Evolutionary conservation across 2,113 vertebrate species (phyloP).

Genomic region (Chamaetylas fuelleborni): DNA sequence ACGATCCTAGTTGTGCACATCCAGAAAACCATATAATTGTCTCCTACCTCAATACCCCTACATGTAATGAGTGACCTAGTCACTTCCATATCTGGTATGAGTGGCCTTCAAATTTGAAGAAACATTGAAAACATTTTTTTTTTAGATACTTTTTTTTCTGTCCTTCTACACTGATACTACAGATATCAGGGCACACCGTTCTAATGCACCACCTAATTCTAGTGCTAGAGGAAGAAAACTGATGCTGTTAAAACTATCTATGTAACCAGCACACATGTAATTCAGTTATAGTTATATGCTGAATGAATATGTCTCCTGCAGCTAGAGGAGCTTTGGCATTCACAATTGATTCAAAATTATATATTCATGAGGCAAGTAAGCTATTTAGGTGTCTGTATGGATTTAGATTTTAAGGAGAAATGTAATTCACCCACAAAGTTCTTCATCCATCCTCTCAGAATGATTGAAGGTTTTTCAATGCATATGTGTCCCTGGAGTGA

Average conservation of each 20-base stretch:
- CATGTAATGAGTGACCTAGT: neutral
- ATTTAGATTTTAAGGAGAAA: neutral
- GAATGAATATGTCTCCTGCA: neutral
- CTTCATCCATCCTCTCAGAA: neutral
- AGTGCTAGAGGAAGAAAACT: neutral
- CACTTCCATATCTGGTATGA: fast-evolving
- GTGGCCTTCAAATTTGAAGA: neutral
- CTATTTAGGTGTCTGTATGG: neutral
- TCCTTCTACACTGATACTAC: neutral
- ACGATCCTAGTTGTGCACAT: neutral
- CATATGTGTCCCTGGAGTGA: neutral
- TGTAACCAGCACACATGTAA: fast-evolving
- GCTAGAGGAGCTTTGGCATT: neutral
- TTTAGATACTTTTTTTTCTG: neutral
- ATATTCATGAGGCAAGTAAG: neutral
- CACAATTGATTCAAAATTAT: neutral
- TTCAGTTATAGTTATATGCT: neutral
- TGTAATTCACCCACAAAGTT: neutral
- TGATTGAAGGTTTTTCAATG: neutral
- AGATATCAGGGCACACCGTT: neutral
- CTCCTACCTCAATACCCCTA: neutral
- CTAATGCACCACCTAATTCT: neutral
- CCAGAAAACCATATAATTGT: neutral
- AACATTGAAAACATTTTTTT: fast-evolving
- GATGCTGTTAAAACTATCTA: neutral